Conservation (phyloP, 2,797 vertebrate species). For the Pampus argenteus region DNA sequence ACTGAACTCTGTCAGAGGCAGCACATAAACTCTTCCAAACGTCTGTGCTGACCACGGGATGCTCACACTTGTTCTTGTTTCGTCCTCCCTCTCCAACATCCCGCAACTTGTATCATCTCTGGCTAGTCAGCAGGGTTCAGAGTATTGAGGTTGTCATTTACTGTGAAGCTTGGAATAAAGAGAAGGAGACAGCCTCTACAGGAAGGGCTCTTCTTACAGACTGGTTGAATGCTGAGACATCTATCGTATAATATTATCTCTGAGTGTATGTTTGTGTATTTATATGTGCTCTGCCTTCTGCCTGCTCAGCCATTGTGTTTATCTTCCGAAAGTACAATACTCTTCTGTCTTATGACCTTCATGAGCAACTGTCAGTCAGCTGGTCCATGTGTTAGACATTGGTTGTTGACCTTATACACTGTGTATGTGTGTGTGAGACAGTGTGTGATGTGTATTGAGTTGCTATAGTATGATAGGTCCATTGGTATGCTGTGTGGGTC, state of each 20-base stretch:
- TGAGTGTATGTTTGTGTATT: slow-evolving; percentile 5
- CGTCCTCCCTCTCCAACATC: slow-evolving; percentile 14
- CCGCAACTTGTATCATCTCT: slow-evolving; percentile 15
- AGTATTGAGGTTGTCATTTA: slow-evolving; percentile 59
- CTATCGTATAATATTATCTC: slow-evolving; percentile 23
- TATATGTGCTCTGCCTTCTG: slow-evolving; percentile 5
- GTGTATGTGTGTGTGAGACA: slow-evolving; percentile 21
- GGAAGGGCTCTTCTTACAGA: slow-evolving; percentile 26
- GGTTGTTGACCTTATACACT: slow-evolving; percentile 35
- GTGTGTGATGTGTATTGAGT: slow-evolving; percentile 64
- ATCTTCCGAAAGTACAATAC: neutral
- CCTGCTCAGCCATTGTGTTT: slow-evolving; percentile 1
- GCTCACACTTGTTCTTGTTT: slow-evolving; percentile 6
- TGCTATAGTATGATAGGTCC: slow-evolving; percentile 59
- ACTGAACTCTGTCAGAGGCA: neutral
- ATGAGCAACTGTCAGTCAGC: slow-evolving; percentile 16
- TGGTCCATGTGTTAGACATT: slow-evolving; percentile 12
- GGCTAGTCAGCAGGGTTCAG: slow-evolving; percentile 37
- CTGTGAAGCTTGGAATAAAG: slow-evolving; percentile 41
- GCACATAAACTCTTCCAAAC: neutral
- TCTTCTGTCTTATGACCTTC: slow-evolving; percentile 33
- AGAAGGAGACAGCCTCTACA: slow-evolving; percentile 16
- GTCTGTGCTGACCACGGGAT: neutral
- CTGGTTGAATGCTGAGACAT: slow-evolving; percentile 18
- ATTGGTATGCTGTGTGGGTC: slow-evolving; percentile 82